These are phyloP conservation scores for Chelonia mydas DNA, from an alignment of 2,797 vertebrate genomes.

Conservation along the genomic window DNA sequence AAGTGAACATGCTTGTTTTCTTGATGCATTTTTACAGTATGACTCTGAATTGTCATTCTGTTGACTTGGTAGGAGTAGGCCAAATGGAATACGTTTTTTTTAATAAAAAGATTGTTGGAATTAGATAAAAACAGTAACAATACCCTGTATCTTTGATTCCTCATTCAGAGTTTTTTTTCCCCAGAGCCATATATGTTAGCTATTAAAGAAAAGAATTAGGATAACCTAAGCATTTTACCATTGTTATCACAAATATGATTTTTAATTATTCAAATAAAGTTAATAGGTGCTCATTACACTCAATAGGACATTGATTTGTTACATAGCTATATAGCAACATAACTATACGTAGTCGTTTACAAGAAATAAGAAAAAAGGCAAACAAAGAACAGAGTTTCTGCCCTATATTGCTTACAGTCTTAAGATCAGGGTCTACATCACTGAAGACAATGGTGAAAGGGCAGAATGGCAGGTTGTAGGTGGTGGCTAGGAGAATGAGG, in stretches of 20 bases:
- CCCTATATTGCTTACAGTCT: not conserved
- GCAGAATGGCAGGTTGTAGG: not conserved
- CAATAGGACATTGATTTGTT: not conserved
- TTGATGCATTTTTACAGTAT: not conserved
- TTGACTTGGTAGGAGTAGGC: not conserved
- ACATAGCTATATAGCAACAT: not conserved
- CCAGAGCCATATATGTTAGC: not conserved
- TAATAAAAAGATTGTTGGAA: not conserved
- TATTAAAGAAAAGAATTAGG: not conserved
- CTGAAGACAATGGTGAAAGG: constrained; percentile 15
- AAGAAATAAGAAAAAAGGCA: not conserved
- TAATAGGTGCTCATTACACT: not conserved
- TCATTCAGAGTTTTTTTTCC: not conserved
- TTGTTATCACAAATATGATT: not conserved
- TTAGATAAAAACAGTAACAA: not conserved
- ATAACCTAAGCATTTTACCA: not conserved
- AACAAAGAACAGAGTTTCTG: not conserved
- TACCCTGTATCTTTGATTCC: not conserved
- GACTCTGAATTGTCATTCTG: not conserved
- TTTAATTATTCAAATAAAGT: not conserved
- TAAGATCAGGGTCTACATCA: not conserved
- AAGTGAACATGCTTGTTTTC: not conserved
- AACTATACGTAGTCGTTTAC: not conserved
- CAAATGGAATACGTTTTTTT: not conserved
- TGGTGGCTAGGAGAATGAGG: constrained; percentile 36